phyloP scores from a whole-genome alignment of 2,797 vertebrate species.

The Channallabes apus region DNA sequence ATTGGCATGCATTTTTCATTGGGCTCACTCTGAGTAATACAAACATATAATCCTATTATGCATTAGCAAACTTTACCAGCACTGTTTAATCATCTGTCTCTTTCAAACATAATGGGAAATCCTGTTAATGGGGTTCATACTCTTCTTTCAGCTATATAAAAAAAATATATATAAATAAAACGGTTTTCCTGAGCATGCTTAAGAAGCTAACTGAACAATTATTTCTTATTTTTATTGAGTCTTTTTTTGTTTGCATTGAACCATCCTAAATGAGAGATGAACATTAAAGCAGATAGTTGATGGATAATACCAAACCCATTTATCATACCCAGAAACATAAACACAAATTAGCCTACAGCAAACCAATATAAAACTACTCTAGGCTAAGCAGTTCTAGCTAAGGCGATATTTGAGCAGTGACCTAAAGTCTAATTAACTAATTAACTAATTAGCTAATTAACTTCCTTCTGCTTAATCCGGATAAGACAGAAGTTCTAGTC shows the following conservation, averaged over 20 bases:
- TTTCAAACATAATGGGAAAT: not conserved
- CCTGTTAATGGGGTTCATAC: not conserved
- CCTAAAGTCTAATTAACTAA: too few relatives aligned
- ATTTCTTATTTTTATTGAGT: not conserved
- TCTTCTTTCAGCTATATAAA: not conserved
- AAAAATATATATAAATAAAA: not conserved
- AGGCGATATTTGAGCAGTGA: not conserved
- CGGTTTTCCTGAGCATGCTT: not conserved
- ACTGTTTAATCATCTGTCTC: not conserved
- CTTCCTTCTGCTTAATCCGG: too few relatives aligned
- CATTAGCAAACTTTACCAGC: not conserved
- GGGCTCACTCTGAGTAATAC: not conserved
- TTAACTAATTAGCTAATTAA: too few relatives aligned
- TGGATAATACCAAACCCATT: not conserved
- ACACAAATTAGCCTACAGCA: not conserved
- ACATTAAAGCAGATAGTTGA: not conserved
- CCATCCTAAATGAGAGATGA: not conserved
- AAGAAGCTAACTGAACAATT: not conserved
- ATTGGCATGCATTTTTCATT: not conserved
- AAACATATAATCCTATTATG: not conserved
- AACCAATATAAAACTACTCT: not conserved
- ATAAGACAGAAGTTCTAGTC: too few relatives aligned
- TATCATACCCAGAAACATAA: not conserved
- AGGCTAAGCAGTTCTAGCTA: not conserved
- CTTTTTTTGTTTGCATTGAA: not conserved